These are phyloP conservation scores for Zaprionus ghesquierei DNA, from an alignment of 1,140 invertebrate species.

Conservation along the genomic window DNA sequence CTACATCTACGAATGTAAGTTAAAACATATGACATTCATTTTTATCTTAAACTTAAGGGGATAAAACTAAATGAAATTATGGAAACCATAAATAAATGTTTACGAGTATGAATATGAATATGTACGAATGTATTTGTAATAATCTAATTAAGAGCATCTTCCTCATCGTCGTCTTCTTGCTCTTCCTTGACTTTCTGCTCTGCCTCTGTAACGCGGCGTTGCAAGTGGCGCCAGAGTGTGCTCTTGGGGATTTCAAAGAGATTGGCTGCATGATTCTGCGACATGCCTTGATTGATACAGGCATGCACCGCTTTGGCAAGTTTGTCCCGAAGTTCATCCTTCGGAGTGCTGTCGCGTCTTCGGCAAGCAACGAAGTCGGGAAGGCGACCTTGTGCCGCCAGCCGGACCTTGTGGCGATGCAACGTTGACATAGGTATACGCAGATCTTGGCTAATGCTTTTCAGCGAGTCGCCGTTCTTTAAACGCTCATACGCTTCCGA, in stretches of 20 bases:
- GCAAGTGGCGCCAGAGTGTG: conserved; percentile 85
- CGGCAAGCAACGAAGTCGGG: conserved; percentile 83
- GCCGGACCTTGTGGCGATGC: conserved; percentile 84
- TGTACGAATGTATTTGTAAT: conserved; percentile 10
- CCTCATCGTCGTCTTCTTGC: conserved; percentile 55
- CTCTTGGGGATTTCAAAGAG: conserved; percentile 85
- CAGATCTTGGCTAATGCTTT: conserved; percentile 83
- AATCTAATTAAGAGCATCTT: conserved; percentile 51
- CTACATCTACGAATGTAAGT: background rate
- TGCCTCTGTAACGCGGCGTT: conserved; percentile 69
- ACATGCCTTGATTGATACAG: conserved; percentile 85
- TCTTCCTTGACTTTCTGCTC: conserved; percentile 63
- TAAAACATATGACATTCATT: background rate
- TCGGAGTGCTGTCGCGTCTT: conserved; percentile 83
- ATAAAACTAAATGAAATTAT: background rate
- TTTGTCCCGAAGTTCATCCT: conserved; percentile 83
- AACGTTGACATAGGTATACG: conserved; percentile 86
- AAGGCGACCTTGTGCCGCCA: conserved; percentile 84
- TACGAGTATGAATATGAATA: conserved; percentile 11
- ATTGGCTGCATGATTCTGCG: conserved; percentile 85
- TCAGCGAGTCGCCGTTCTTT: conserved; percentile 84
- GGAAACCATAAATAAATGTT: conserved; percentile 10
- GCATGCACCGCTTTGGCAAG: conserved; percentile 85
- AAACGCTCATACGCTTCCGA: conserved; percentile 84
- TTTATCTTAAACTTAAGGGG: background rate